Base-by-base conservation (phyloP, 2,888 invertebrate genomes). In the Thymelicus lineola region DNA sequence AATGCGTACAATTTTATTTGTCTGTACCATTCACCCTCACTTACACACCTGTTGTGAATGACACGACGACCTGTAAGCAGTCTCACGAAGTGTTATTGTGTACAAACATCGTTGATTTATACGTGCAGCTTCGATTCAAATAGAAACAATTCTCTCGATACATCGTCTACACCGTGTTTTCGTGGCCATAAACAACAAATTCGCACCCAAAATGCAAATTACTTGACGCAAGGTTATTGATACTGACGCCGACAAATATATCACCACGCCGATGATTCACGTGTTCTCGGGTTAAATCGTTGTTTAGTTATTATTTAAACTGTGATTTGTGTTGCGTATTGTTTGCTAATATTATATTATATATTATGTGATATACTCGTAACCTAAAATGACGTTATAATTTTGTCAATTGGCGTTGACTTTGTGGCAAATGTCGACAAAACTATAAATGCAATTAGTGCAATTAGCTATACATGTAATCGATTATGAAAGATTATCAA, bases 101-200 rank as follows among this genome's bases (percentile, higher is more conserved):
- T 70, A 64, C 42, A 55, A 61, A 57, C 67, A 68, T 46, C 55
- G 61, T 12, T 68, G 68, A 68, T 68, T 67, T 57, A 68, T 62
- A 45, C 53, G 42, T 20, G 14, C 4, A 7, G 57, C 57, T 62
- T 62, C 46, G 62, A 46, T 57, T 57, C 35, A 20, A 57, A 17
- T 62, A 36, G 42, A 60, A 45, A 45, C 20, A 7, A 15, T 50
- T 15, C 35, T 61, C 15, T 50, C 50, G 17, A 38, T 59, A 42
- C 9, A 17, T 17, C 36, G 59, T 42, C 42, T 9, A 12, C 42
- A 59, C 5, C 14, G 12, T 57, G 35, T 59, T 10, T 17, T 59
- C 59, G 42, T 59, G 17, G 42, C 48, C 17, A 15, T 50, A 50
- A 50, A 17, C 45, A 36, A 58, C 42, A 42, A 59, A 59, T 59